These are phyloP conservation scores for Macropis europaea DNA, from an alignment of 2,888 invertebrate species.

Conservation along the genomic window DNA sequence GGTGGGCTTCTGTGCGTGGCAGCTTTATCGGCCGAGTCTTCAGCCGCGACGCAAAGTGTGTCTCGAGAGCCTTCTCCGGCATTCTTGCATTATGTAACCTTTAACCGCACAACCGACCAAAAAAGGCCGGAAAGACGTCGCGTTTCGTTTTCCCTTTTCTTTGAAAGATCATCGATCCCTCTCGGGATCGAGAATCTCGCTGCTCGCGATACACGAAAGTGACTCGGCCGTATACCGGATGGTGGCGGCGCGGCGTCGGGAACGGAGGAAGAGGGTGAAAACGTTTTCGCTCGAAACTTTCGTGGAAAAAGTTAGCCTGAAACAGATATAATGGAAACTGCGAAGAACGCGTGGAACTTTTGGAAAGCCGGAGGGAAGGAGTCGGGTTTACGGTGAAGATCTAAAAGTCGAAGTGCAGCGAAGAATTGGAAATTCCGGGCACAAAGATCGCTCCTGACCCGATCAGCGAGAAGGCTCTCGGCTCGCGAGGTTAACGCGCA, in stretches of 20 bases:
- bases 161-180: too few species aligned
- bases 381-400: conserved; percentile 20
- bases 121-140: too few species aligned
- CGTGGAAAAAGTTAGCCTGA: conserved; percentile 27
- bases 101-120: too few species aligned
- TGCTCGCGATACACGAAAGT: conserved; percentile 4
- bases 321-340: conserved; percentile 56
- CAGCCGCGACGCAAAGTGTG: conserved; percentile 15
- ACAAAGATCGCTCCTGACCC: not conserved
- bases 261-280: conserved; percentile 19
- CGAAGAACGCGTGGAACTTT: conserved; percentile 40
- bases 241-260: too few species aligned
- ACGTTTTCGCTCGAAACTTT: conserved; percentile 43
- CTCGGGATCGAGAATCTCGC: conserved; percentile 11
- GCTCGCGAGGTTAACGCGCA: too few species aligned
- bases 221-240: too few species aligned
- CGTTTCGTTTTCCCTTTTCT: too few species aligned
- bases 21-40: conserved; percentile 15
- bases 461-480: too few species aligned
- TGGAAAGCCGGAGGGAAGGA: not conserved
- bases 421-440: not conserved
- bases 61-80: conserved; percentile 35
- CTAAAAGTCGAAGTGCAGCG: conserved; percentile 8
- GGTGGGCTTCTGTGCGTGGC: not conserved
- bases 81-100: too few species aligned